phyloP scores from a whole-genome alignment of 2,113 vertebrate species.

The Notechis scutatus region DNA sequence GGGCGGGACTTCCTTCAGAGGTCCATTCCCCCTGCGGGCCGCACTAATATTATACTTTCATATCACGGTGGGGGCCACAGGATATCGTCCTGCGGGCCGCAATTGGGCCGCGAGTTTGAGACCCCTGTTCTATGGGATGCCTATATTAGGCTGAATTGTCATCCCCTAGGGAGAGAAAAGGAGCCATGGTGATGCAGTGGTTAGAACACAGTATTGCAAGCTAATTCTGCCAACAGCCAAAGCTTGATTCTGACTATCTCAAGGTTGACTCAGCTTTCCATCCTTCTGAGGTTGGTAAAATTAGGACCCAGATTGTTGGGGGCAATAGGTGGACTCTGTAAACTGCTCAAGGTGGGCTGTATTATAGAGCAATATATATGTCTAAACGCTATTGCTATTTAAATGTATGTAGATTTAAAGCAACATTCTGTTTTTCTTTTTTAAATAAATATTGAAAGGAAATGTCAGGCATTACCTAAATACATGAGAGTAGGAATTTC shows the following conservation, averaged over 20 bases:
- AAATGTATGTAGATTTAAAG: conserved; percentile 21
- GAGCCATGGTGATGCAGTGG: background rate
- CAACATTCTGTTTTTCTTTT: background rate
- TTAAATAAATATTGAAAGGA: background rate
- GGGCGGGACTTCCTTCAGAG: no score
- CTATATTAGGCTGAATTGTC: background rate
- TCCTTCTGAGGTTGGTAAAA: background rate
- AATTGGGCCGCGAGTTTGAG: no score
- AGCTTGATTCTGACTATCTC: background rate
- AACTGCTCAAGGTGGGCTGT: background rate
- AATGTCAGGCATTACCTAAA: background rate
- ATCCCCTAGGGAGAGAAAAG: background rate
- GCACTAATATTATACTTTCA: no score
- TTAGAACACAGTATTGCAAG: background rate
- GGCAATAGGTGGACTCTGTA: background rate
- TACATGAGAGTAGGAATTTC: background rate
- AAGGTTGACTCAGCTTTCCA: background rate
- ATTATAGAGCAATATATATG: background rate
- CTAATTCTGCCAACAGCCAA: background rate
- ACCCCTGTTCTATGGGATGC: no score
- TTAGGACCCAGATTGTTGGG: background rate
- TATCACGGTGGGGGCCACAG: no score
- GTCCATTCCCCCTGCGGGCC: no score
- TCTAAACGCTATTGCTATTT: background rate
- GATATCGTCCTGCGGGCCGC: no score